Conservation (phyloP, 2,888 invertebrate species). For the Chelonus formosanus region DNA sequence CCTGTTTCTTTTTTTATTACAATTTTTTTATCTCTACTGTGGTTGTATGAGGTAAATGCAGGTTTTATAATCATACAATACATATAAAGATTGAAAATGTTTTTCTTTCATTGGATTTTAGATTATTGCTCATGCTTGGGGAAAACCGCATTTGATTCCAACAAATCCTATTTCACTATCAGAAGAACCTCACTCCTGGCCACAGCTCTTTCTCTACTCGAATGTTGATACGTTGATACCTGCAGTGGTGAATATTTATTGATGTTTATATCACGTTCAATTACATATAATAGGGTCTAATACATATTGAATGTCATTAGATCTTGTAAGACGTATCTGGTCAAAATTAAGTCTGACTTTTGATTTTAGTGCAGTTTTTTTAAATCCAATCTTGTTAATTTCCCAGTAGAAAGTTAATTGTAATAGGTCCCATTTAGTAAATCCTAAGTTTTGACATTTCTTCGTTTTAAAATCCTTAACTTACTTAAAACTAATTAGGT, state of each 20-base stretch:
- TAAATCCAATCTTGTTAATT: no score
- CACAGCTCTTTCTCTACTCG: slow-evolving; percentile 79
- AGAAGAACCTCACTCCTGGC: slow-evolving; percentile 71
- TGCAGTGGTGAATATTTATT: slow-evolving; percentile 65
- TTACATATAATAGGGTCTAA: no score
- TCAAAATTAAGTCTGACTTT: no score
- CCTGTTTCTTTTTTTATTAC: slow-evolving; percentile 69
- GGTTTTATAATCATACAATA: not conserved
- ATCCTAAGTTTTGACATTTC: no score
- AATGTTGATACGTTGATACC: slow-evolving; percentile 75
- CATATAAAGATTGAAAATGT: not conserved
- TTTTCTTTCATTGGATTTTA: slow-evolving; percentile 40
- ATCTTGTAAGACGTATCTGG: no score
- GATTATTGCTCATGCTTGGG: slow-evolving; percentile 62
- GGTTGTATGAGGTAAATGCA: slow-evolving; percentile 69
- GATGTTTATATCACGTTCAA: no score
- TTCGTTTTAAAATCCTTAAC: no score
- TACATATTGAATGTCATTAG: no score
- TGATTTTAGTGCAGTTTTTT: no score
- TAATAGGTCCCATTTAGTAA: no score
- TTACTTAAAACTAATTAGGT: no score
- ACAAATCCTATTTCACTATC: slow-evolving; percentile 71
- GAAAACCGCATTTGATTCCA: slow-evolving; percentile 63
- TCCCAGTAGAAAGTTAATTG: no score
- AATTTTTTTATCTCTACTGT: slow-evolving; percentile 70